A percentile compares a stretch with the other conserved stretches of the same genome.
These are phyloP conservation scores for Bombus impatiens DNA, from an alignment of 1,140 invertebrate genomes.

Conservation along the genomic window DNA sequence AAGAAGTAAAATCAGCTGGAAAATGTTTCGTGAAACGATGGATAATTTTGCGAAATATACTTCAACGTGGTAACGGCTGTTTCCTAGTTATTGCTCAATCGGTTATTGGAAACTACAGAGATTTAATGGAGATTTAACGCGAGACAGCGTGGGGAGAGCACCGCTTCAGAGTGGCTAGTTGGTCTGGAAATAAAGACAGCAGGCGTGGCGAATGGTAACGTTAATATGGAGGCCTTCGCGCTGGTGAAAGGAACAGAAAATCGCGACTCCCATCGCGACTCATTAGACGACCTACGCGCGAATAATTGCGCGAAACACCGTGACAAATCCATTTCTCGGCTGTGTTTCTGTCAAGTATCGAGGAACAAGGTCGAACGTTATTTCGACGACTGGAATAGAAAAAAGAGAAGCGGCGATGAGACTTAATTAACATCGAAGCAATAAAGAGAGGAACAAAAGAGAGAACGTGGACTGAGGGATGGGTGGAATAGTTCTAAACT, in stretches of 20 bases:
- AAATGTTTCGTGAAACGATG: neutral
- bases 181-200: neutral
- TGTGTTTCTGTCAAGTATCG: neutral
- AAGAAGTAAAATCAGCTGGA: neutral
- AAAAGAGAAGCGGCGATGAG: too few species aligned
- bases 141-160: neutral
- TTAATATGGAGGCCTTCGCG: conserved; percentile 10
- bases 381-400: neutral
- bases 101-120: neutral
- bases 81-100: too few species aligned
- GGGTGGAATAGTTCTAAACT: neutral
- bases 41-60: neutral
- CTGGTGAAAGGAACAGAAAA: conserved; percentile 13
- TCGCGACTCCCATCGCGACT: neutral
- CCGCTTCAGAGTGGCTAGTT: too few species aligned
- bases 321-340: conserved; percentile 7
- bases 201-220: neutral
- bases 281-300: neutral
- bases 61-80: too few species aligned
- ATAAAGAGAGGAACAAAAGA: neutral
- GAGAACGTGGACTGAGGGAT: neutral
- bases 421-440: neutral
- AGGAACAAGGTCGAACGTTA: neutral
- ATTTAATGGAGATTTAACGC: neutral
- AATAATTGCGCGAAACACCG: conserved; percentile 19